A percentile compares a stretch with the other conserved stretches of the same genome.
These are phyloP conservation scores for Lottia gigantea DNA, from an alignment of 2,888 invertebrate species.

Conservation along the genomic window DNA sequence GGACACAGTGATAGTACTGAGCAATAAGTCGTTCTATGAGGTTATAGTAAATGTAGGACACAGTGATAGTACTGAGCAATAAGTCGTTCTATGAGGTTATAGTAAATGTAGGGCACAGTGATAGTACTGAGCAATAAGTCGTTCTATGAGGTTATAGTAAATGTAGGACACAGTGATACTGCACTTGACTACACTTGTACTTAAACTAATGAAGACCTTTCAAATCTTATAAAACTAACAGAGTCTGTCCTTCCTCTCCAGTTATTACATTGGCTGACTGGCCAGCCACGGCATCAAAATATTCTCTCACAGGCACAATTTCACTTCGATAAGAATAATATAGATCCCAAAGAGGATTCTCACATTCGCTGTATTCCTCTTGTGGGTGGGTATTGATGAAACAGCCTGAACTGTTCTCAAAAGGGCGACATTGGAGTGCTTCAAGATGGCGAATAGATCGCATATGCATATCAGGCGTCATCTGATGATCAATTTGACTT, in stretches of 20 bases:
- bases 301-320: slow-evolving; percentile 3
- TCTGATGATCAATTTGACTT: slow-evolving; percentile 2
- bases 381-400: not conserved
- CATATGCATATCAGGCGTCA: not conserved
- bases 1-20: no score
- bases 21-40: no score
- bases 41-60: no score
- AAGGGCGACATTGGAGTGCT: slow-evolving; percentile 1
- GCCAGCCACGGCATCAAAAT: not conserved
- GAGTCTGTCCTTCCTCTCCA: not conserved
- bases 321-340: not conserved
- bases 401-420: not conserved
- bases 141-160: no score
- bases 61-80: no score
- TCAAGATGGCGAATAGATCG: slow-evolving; percentile 9
- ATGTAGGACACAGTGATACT: no score
- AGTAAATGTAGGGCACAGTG: no score
- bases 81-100: no score
- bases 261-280: not conserved
- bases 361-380: not conserved
- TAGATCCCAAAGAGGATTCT: not conserved
- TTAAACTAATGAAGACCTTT: no score
- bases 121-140: no score
- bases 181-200: no score
- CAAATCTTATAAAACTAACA: not conserved